Percentiles rank a stretch among this genome's conserved stretches.
phyloP scores from a whole-genome alignment of 2,113 vertebrate species.

The Jacana jacana region DNA sequence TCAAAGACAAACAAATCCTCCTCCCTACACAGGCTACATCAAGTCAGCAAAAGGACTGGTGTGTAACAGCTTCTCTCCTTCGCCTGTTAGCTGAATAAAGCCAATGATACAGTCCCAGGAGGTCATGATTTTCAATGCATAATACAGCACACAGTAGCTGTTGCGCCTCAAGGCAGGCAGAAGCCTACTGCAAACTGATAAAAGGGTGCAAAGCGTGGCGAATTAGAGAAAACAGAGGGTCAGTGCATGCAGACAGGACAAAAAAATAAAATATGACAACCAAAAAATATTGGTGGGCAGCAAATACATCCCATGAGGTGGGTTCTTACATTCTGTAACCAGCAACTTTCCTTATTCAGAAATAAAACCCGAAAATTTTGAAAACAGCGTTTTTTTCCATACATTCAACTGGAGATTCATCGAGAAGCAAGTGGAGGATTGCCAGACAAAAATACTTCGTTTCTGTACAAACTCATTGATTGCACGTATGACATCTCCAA shows the following conservation, averaged over 20 bases:
- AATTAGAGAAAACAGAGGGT: neutral
- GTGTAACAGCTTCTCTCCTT: neutral
- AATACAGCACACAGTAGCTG: neutral
- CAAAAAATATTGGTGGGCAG: neutral
- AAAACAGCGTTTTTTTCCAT: neutral
- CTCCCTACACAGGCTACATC: neutral
- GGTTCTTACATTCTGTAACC: neutral
- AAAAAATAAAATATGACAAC: neutral
- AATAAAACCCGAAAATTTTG: neutral
- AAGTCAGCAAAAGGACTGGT: neutral
- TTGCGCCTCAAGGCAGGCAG: neutral
- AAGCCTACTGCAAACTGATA: neutral
- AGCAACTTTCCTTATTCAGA: neutral
- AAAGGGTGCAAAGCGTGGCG: neutral
- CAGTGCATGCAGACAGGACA: neutral
- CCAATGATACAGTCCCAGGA: fast-evolving
- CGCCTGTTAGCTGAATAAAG: neutral
- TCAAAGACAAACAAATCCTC: neutral
- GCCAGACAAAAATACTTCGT: neutral
- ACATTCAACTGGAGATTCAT: neutral
- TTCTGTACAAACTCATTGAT: neutral
- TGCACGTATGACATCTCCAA: neutral
- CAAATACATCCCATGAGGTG: neutral
- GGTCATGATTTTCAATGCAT: neutral
- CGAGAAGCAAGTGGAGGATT: fast-evolving